Percentiles rank a stretch among this genome's conserved stretches.
Evolutionary conservation across 2,113 vertebrate species (phyloP).

Genomic region (Seriola dumerili): DNA sequence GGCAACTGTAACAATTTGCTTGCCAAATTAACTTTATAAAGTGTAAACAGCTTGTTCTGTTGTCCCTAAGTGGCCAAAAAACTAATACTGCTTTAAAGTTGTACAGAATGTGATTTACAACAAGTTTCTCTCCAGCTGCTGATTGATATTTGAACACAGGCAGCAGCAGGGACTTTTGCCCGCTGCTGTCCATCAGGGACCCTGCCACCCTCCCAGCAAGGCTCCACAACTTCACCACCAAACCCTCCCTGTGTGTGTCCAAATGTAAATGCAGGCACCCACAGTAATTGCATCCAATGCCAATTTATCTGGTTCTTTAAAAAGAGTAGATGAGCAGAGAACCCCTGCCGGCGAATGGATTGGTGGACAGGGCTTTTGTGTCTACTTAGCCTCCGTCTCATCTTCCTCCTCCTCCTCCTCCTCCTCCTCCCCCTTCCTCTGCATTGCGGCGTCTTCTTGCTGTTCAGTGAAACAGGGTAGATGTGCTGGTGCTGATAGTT

Average conservation of each 20-base stretch:
- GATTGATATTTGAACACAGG: conserved; percentile 38
- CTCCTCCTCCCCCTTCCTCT: conserved; percentile 62
- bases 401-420: conserved; percentile 56
- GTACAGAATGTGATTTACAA: conserved; percentile 9
- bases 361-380: conserved; percentile 65
- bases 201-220: conserved; percentile 33
- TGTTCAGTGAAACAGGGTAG: conserved; percentile 62
- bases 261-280: conserved; percentile 59
- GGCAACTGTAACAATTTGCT: no score
- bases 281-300: conserved; percentile 65
- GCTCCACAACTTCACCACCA: conserved; percentile 28
- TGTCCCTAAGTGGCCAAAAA: background rate
- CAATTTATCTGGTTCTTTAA: conserved; percentile 76
- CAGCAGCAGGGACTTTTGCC: conserved; percentile 21
- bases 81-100: background rate
- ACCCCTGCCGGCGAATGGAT: conserved; percentile 58
- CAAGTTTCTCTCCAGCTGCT: conserved; percentile 42
- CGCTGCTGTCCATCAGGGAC: conserved; percentile 41
- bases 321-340: conserved; percentile 70
- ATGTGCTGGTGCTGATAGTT: conserved; percentile 41
- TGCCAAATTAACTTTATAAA: background rate
- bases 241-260: conserved; percentile 46
- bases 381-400: conserved; percentile 59
- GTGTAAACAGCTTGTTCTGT: background rate
- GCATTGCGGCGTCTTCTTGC: conserved; percentile 72